Conservation (phyloP, 2,888 invertebrate species). For the Caenorhabditis angaria region DNA sequence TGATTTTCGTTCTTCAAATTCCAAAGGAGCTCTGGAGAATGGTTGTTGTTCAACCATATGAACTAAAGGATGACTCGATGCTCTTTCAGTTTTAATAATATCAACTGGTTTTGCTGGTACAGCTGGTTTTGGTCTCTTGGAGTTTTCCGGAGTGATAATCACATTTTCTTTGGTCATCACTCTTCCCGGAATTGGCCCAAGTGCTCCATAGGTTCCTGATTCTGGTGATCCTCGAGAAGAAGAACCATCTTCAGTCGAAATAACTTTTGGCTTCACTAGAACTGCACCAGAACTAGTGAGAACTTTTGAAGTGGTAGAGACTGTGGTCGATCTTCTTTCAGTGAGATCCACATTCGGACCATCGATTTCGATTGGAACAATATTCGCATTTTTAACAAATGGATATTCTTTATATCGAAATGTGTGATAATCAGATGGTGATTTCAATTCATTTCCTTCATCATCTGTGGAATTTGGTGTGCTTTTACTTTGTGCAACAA, state of each 20-base stretch:
- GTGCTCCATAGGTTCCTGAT: conserved; percentile 57
- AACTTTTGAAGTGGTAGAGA: conserved; percentile 40
- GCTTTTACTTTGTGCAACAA: conserved; percentile 53
- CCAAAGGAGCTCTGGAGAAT: conserved; percentile 39
- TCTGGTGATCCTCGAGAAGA: conserved; percentile 45
- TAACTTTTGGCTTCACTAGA: conserved; percentile 54
- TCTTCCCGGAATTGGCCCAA: conserved; percentile 65
- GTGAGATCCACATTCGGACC: conserved; percentile 60
- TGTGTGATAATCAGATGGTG: conserved; percentile 44
- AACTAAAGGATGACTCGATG: conserved; percentile 43
- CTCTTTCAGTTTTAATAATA: conserved; percentile 28
- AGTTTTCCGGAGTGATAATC: conserved; percentile 64
- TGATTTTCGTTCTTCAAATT: conserved; percentile 36
- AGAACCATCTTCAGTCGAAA: conserved; percentile 36
- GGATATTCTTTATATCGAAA: conserved; percentile 51
- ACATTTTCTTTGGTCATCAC: conserved; percentile 65
- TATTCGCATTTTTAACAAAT: conserved; percentile 36
- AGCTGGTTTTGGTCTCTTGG: conserved; percentile 64
- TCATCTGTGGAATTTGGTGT: conserved; percentile 54
- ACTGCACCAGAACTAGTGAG: conserved; percentile 55
- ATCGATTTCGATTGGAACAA: conserved; percentile 67
- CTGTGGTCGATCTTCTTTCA: conserved; percentile 25
- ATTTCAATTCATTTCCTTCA: conserved; percentile 43
- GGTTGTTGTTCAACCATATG: conserved; percentile 48
- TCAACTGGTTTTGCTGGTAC: conserved; percentile 34